Conservation (phyloP, 2,888 invertebrate genomes). For the Aelia acuminata region DNA sequence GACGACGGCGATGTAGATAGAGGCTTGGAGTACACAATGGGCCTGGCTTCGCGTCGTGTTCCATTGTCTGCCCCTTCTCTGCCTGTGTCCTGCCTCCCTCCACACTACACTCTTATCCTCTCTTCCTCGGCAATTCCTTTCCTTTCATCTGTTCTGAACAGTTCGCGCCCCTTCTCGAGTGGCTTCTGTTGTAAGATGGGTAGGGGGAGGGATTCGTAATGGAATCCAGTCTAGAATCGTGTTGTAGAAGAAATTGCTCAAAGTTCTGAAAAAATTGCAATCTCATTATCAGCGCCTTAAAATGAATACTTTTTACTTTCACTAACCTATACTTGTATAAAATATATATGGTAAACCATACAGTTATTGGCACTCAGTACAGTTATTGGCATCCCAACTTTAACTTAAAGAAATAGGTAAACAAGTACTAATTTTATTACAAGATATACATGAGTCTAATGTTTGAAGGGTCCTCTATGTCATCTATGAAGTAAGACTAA, state of each 20-base stretch:
- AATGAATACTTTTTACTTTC: too few relatives aligned
- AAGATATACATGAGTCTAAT: too few relatives aligned
- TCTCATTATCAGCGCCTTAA: too few relatives aligned
- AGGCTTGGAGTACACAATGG: not conserved
- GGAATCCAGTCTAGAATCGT: not conserved
- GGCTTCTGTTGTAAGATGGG: not conserved
- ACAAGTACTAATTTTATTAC: too few relatives aligned
- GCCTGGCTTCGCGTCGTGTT: not conserved
- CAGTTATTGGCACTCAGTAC: too few relatives aligned
- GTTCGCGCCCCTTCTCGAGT: not conserved
- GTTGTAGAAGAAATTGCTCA: not conserved
- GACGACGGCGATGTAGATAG: conserved; percentile 11
- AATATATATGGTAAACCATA: too few relatives aligned
- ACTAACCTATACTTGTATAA: too few relatives aligned
- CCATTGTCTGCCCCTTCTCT: not conserved
- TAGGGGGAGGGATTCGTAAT: not conserved
- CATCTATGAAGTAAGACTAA: too few relatives aligned
- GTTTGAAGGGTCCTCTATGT: too few relatives aligned
- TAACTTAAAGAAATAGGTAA: too few relatives aligned
- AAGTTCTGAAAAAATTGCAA: too few relatives aligned
- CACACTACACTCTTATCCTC: not conserved
- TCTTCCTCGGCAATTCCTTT: not conserved
- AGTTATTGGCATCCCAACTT: too few relatives aligned
- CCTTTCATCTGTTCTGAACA: conserved; percentile 2
- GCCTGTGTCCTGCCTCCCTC: not conserved